Base-by-base conservation (phyloP, 35 echinoderm and acorn worm genomes). In the Patiria miniata region DNA sequence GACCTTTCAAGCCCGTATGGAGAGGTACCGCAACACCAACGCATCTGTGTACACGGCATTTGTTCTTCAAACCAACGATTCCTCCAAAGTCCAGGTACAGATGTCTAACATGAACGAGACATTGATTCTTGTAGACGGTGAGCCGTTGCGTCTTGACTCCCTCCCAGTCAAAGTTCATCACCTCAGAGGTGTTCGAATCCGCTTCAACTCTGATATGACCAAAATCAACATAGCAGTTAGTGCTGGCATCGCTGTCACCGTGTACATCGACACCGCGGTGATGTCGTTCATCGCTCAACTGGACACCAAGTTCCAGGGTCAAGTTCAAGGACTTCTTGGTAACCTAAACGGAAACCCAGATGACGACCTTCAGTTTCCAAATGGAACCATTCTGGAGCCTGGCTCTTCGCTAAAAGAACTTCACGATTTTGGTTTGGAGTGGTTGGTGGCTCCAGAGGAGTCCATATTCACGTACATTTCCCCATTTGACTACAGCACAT, bases 1-100 rank as follows among this genome's bases (percentile, higher is more conserved):
- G 17, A 85, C 39, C 32, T 93, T 93, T 29, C 91, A 93, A 69
- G 86, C 51, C 29, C 79, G 91, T 21, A 93, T 93, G 91, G 91
- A 84, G 38, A 51, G 6, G 28, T 50, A 82, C 39, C 81, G 39
- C 23, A 76, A 53, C 16, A 85, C 81, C n/a, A 36, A 85, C 33
- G 91, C 86, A 1, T 59, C 14, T 68, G 81, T 93, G 44, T 89
- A 61, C 76, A 88, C 86, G 14, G 91, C 86, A 61, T 93, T 93
- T 84, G 91, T 81, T 37, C 15, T 93, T 7, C 36, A 53, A n/a
- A 44, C 52, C 61, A 85, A 84, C 8, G 28, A 40, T 0, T 89
- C 81, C 10, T 12, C 69, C 3, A 78, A 26, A 38, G 37, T 93
- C 37, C 91, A 93, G 40, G 77, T 93, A 30, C 80, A 93, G 68